These are phyloP conservation scores for Aleiodes testaceus DNA, from an alignment of 2,888 invertebrate genomes.

Conservation along the genomic window DNA sequence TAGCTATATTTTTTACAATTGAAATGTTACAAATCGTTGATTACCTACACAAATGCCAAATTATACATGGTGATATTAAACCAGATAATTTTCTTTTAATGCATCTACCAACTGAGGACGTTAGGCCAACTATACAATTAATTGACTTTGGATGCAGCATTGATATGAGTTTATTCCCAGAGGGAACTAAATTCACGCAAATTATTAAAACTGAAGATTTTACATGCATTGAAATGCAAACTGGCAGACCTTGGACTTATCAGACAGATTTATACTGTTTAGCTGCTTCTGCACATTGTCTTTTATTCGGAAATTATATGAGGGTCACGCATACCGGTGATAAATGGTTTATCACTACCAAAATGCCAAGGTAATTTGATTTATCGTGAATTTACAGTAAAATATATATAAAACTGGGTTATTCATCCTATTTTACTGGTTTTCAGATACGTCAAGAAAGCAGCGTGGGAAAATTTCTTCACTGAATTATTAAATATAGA, in stretches of 20 bases:
- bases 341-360: conserved; percentile 82
- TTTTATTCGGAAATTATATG: conserved; percentile 93
- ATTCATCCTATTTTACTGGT: not conserved
- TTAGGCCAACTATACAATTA: conserved; percentile 83
- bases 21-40: conserved; percentile 90
- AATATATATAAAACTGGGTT: too few species aligned
- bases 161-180: conserved; percentile 89
- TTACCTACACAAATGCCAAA: conserved; percentile 87
- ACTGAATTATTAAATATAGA: conserved; percentile 86
- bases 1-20: conserved; percentile 85
- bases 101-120: conserved; percentile 80
- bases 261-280: conserved; percentile 94
- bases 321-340: conserved; percentile 80
- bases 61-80: conserved; percentile 96
- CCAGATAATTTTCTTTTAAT: conserved; percentile 94
- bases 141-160: conserved; percentile 97
- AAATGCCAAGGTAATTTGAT: conserved; percentile 78
- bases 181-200: conserved; percentile 84
- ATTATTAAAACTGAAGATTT: conserved; percentile 86
- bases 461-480: conserved; percentile 88
- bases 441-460: conserved; percentile 80
- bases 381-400: not conserved
- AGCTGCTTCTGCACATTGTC: conserved; percentile 89
- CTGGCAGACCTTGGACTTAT: conserved; percentile 92
- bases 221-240: conserved; percentile 92